A percentile compares a stretch with the other conserved stretches of the same genome.
phyloP scores from a whole-genome alignment of 2,888 invertebrate species.

The Drosophila anomelani region DNA sequence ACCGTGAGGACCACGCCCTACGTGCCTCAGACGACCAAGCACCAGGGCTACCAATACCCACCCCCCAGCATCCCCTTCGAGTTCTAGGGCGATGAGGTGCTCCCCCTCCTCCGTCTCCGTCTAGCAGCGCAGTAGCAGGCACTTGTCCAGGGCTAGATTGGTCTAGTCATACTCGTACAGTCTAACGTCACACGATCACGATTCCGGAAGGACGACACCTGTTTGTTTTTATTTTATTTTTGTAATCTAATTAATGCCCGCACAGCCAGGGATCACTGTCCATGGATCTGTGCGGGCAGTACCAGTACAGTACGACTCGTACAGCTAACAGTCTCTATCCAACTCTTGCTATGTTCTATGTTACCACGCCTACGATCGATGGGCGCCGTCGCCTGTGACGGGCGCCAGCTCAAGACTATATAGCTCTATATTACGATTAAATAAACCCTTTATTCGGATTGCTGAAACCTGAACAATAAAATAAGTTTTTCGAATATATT shows the following conservation, averaged over 20 bases:
- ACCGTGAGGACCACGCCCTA: constrained; percentile 49
- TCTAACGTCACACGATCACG: constrained; percentile 70
- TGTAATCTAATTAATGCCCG: constrained; percentile 70
- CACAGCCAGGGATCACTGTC: constrained; percentile 69
- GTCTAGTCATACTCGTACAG: constrained; percentile 83
- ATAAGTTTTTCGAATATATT: constrained; percentile 70
- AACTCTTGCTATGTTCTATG: constrained; percentile 46
- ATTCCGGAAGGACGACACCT: constrained; percentile 60
- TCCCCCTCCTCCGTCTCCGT: constrained; percentile 50
- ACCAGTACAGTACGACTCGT: constrained; percentile 50
- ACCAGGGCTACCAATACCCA: constrained; percentile 81
- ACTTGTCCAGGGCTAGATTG: constrained; percentile 84
- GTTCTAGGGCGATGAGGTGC: constrained; percentile 65
- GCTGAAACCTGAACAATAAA: constrained; percentile 70
- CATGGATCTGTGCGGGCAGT: constrained; percentile 14
- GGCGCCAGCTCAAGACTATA: constrained; percentile 63
- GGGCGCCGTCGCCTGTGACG: constrained; percentile 39
- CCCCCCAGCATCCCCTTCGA: constrained; percentile 78
- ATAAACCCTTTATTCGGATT: constrained; percentile 64
- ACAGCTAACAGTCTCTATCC: constrained; percentile 58
- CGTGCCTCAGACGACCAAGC: constrained; percentile 64
- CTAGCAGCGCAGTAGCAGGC: constrained; percentile 81
- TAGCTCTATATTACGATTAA: constrained; percentile 70
- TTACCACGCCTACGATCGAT: constrained; percentile 34
- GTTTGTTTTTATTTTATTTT: constrained; percentile 68